Evolutionary conservation across 2,888 invertebrate species (phyloP), one percentile per base, ranked within the genome.

Genomic region (Lagria hirta): DNA sequence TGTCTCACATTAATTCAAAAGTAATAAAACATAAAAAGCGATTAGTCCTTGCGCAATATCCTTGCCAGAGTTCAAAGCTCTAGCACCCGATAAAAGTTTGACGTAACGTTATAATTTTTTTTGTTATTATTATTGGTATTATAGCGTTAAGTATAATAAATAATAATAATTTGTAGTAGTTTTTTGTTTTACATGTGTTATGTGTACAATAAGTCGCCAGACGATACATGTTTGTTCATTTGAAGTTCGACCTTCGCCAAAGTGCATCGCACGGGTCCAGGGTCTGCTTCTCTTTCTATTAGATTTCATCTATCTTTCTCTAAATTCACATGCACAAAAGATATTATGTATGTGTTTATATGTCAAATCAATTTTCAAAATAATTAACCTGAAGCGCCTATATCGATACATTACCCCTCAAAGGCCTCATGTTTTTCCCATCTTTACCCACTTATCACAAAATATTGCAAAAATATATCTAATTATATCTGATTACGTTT

Each of bases 251-350:
- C 70, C 70, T 70, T 71, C 70, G 64, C 61, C 57, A 67, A 68
- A 69, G 70, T 70, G 70, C 70, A 70, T 70, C 69, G 70, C 60
- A 65, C 70, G 65, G 63, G 62, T 66, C 68, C 70, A 69, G 69
- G 70, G 70, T 68, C 68, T 62, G 49, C 40, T 33, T 48, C 51
- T 65, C 60, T 58, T 57, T 62, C 60, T 65, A 61, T 60, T 63
- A 57, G 60, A 61, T 60, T 60, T 60, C 55, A 59, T 51, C 55
- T 58, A 56, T 65, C 64, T 64, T 59, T 62, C 60, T 66, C 55
- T 61, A 58, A 60, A 60, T 58, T 54, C 54, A 54, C 51, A 36
- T 49, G 49, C 51, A 54, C 55, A 57, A 60, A 57, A 59, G 55
- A 54, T 58, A n/a, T n/a, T n/a, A n/a, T n/a, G n/a, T n/a, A n/a